Evolutionary conservation across 2,888 invertebrate species (phyloP), one percentile per base, ranked within the genome.

Genomic region (Lordiphosa andalusiaca): DNA sequence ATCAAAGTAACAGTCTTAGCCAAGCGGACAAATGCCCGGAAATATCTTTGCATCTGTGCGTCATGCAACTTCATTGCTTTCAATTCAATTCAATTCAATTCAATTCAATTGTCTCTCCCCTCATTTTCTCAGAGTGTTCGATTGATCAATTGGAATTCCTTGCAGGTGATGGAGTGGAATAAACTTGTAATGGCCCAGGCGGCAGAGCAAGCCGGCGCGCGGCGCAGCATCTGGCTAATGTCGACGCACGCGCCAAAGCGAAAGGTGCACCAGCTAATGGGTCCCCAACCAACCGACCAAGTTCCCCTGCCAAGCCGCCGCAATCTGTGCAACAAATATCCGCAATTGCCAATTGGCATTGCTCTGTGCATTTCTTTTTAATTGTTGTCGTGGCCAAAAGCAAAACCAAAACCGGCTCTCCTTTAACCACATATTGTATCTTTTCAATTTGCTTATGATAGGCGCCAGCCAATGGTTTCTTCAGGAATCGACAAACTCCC

Each of bases 241-340:
- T 70, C 73, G 73, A 67, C 70, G 75, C 80, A 78, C 75, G 76
- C 70, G 73, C 57, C 80, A 67, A 68, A 67, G 69, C 76, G 76
- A 80, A 76, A 77, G 80, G 77, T 68, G 76, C 67, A 41, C 36
- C 51, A 37, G 19, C 62, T 47, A 62, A 63, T 62, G 62, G 61
- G 33, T 44, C n/a, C 16, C n/a, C 35, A 41, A 12, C 49, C 21
- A 13, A 30, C 10, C 12, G 9, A n/a, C 40, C 39, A 5, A 19
- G 30, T 30, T 5, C n/a, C 10, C 55, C 46, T 19, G 7, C n/a
- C 6, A 7, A 6, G n/a, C 3, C 1, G n/a, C 16, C 12, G 36
- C 30, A 19, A 19, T 19, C 21, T 10, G 9, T 33, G 44, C 39
- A 12, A 39, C 69, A 65, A 62, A 72, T 64, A 76, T 66, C 76